phyloP scores from a whole-genome alignment of 2,113 vertebrate species.

The Grus americana region DNA sequence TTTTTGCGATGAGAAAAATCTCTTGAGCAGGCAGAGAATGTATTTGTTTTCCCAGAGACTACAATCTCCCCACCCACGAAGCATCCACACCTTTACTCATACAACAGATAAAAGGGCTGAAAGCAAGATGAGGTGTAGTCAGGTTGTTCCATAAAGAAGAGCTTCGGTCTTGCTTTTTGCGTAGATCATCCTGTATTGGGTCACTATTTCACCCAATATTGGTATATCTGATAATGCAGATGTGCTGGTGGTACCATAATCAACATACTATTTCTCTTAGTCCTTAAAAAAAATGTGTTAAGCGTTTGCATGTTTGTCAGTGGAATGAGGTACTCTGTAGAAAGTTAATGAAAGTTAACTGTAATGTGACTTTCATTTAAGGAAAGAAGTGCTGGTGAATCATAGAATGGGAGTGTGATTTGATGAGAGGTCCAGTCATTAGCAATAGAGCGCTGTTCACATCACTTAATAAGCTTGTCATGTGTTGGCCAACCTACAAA shows the following conservation, averaged over 20 bases:
- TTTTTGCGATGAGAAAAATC: neutral
- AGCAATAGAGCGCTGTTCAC: neutral
- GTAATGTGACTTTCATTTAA: neutral
- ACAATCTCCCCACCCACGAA: neutral
- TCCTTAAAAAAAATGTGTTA: neutral
- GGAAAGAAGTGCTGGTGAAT: neutral
- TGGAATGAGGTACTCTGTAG: neutral
- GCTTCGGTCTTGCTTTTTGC: neutral
- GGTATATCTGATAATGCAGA: neutral
- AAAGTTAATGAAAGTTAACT: neutral
- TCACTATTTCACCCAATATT: neutral
- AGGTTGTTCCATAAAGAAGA: neutral
- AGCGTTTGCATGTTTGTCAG: neutral
- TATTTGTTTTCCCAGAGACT: neutral
- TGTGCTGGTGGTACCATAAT: neutral
- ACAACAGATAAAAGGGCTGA: neutral
- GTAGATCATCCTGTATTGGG: neutral
- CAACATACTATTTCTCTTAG: neutral
- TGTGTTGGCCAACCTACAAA: neutral
- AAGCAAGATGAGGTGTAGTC: neutral
- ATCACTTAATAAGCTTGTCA: neutral
- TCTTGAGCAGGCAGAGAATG: neutral
- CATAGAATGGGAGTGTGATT: neutral
- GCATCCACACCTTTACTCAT: neutral
- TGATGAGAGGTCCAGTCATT: neutral